Evolutionary conservation across 2,888 invertebrate species (phyloP).

Genomic region (Fragum fragum): DNA sequence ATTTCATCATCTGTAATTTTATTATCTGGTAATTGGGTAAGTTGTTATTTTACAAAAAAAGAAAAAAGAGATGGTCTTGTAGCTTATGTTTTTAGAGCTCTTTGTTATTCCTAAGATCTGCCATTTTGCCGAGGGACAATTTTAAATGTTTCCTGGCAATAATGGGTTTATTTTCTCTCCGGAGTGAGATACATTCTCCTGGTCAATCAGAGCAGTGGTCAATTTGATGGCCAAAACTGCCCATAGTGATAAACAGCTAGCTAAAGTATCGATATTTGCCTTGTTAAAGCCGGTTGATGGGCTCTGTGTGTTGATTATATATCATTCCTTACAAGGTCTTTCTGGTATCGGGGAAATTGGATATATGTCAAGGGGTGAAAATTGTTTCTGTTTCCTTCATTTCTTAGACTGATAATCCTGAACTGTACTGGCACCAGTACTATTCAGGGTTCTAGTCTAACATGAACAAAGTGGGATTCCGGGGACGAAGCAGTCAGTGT

Average conservation of each 20-base stretch:
- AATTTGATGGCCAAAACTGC: slow-evolving; percentile 19
- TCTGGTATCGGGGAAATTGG: not conserved
- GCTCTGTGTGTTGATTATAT: not conserved
- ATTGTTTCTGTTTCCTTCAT: not conserved
- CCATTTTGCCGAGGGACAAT: not conserved
- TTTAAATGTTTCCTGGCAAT: not conserved
- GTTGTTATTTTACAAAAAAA: no score
- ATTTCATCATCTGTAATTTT: no score
- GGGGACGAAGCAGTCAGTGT: no score
- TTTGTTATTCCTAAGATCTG: not conserved
- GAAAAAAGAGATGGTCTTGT: no score
- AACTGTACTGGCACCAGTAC: no score
- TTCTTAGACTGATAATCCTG: no score
- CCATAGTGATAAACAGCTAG: slow-evolving; percentile 7
- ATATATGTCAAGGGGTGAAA: not conserved
- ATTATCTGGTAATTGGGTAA: no score
- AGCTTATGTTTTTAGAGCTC: no score
- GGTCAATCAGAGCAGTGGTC: slow-evolving; percentile 8
- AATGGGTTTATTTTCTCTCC: not conserved
- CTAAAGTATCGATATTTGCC: slow-evolving; percentile 19
- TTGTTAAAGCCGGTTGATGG: slow-evolving; percentile 5
- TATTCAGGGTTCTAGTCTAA: no score
- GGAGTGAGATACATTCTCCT: not conserved
- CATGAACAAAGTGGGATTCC: no score
- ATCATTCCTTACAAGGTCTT: slow-evolving; percentile 9